Conservation (phyloP, 2,797 vertebrate species). For the Setipinna tenuifilis region DNA sequence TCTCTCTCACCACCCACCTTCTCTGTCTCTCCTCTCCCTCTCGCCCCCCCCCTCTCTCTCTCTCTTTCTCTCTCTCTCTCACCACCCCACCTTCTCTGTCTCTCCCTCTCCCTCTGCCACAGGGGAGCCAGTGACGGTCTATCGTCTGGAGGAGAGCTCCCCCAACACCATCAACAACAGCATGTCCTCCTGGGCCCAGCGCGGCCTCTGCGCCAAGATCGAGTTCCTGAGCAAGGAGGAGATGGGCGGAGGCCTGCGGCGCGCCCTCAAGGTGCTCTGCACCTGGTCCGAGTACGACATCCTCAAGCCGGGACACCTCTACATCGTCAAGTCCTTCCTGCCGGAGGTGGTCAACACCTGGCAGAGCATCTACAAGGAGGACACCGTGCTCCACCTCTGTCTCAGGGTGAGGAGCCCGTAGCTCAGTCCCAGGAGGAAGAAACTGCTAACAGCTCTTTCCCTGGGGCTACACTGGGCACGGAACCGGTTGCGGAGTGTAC, state of each 20-base stretch:
- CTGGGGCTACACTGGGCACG: too few relatives aligned
- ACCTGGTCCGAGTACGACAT: conserved; percentile 98
- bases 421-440: background rate
- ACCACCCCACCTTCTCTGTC: background rate
- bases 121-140: conserved; percentile 98
- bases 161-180: conserved; percentile 97
- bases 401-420: conserved; percentile 84
- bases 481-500: too few relatives aligned
- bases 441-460: background rate
- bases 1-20: background rate
- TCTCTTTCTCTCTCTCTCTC: background rate
- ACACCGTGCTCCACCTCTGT: conserved; percentile 97
- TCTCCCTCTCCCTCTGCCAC: conserved; percentile 24
- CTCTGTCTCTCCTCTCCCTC: background rate
- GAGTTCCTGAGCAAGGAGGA: conserved; percentile 99
- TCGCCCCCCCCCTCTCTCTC: background rate
- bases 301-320: conserved; percentile 93
- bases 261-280: conserved; percentile 96
- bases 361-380: conserved; percentile 96
- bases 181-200: conserved; percentile 99
- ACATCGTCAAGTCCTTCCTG: conserved; percentile 98
- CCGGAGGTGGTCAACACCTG: conserved; percentile 96
- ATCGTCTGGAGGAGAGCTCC: conserved; percentile 96
- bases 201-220: conserved; percentile 96
- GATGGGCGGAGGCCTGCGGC: conserved; percentile 94